Evolutionary conservation across 2,888 invertebrate genomes (phyloP), one percentile per base, ranked within the genome.

Genomic region (Furcula furcula): DNA sequence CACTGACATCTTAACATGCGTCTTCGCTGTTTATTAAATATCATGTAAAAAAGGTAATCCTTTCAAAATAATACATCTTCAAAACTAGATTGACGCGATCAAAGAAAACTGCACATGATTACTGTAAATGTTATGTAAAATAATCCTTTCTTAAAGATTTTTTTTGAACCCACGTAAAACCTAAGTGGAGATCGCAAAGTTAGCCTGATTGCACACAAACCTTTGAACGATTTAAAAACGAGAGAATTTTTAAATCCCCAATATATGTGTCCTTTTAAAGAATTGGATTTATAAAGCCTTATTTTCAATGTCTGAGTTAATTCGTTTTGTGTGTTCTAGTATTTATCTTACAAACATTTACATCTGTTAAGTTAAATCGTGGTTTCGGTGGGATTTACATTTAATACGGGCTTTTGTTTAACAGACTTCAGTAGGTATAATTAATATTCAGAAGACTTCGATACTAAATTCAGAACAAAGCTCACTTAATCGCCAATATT

Each of bases 141-240:
- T 14, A 27, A 27, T 9, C 15, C n/a, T 4, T 15, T 9, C 14
- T 14, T 9, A n/a, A 15, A 16, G 9, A 9, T 4, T n/a, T 14
- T 28, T 10, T 28, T 28, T 28, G 28, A 28, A 18, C 27, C 27
- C n/a, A 27, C 12, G 9, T 9, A 18, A 18, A 28, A 11, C 28
- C 28, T 28, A 14, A 28, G 18, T 11, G 5, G 27, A 10, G 28
- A 28, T 28, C 18, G 11, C 15, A 28, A 11, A 10, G 16, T 10
- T 10, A 11, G 11, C 18, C 16, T 28, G 18, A 28, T 10, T 11
- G 28, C 16, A 18, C 18, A 28, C 18, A 16, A 7, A 9, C 18
- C 18, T 28, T 28, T 18, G 28, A 7, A 11, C 18, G 18, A 28
- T 28, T 18, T 28, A 28, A 28, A 7, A 27, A 27, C 9, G 27